Percentiles rank a stretch among this genome's conserved stretches.
Evolutionary conservation across 2,113 vertebrate genomes (phyloP).

Genomic region (Columbina picui): DNA sequence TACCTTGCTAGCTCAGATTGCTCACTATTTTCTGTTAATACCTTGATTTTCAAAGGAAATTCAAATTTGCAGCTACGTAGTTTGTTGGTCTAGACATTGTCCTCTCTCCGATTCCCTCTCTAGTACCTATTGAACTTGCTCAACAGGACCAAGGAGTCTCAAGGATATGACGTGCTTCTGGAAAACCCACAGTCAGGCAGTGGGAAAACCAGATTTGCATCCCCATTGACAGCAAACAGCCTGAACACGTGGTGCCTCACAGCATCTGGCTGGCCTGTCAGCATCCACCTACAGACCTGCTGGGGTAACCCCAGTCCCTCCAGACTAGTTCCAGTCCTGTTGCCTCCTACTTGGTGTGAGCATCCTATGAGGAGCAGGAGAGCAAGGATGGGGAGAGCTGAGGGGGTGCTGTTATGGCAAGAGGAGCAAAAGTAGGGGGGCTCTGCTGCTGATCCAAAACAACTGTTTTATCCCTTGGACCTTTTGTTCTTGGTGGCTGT

Average conservation of each 20-base stretch:
- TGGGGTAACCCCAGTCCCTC: fast-evolving
- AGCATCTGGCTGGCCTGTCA: background rate
- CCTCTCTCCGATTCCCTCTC: background rate
- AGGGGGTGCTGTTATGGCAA: background rate
- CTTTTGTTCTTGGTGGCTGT: background rate
- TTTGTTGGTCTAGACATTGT: background rate
- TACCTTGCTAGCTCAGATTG: background rate
- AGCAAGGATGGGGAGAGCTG: background rate
- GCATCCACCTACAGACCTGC: background rate
- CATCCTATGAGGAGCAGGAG: fast-evolving
- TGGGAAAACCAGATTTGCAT: background rate
- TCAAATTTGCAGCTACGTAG: background rate
- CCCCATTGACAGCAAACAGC: background rate
- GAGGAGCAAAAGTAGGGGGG: background rate
- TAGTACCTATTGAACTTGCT: background rate
- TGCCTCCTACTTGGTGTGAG: background rate
- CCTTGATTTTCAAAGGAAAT: background rate
- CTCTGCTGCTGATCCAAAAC: background rate
- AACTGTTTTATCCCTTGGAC: fast-evolving
- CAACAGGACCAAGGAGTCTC: background rate
- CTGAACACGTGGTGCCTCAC: background rate
- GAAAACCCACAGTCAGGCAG: background rate
- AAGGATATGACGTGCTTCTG: background rate
- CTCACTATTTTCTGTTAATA: background rate
- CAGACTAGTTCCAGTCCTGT: background rate